Evolutionary conservation across 1,140 invertebrate genomes (phyloP), one percentile per base, ranked within the genome.

Genomic region (Palaemon carinicauda): DNA sequence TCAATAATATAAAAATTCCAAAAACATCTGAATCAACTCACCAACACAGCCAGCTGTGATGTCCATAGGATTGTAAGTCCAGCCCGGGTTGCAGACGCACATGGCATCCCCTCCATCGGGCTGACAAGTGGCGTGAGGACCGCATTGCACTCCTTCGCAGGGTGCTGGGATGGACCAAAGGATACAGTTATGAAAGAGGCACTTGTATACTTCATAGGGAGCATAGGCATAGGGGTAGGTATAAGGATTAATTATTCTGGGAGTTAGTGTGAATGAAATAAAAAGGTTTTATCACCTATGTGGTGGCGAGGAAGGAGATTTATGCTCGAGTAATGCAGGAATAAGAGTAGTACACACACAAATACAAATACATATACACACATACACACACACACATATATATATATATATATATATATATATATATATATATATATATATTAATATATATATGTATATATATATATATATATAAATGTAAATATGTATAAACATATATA

Each of bases 51-150:
- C 97, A 54, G 96, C 96, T 0, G 95, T 93, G 84, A 98, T 96
- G 90, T 98, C 96, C n/a, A 73, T 83, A 0, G 97, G 97, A 92
- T 97, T 95, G 90, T 96, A 98, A 1, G 96, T 97, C 96, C 96
- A 98, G 0, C 97, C 97, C 78, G 97, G 95, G 90, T 98, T 96
- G 90, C 97, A 98, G 71, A 97, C 95, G 89, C 97, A 98, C 90
- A 96, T 97, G 1, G 96, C 96, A 91, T 97, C 96, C 69, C 95
- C 93, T 50, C 96, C 96, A 89, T 97, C 96, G 0, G 96, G 94
- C 91, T 97, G 97, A 90, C 97, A 98, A 90, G 94, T 97, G 7
- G 97, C 96, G 90, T 98, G 96, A 15, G 94, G 93, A 12, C 96
- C 96, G 90, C 97, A 98, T 90, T 95, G 95, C 0, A 98, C 96